Evolutionary conservation across 1,140 invertebrate species (phyloP).

Genomic region (Tetramorium alpestre): DNA sequence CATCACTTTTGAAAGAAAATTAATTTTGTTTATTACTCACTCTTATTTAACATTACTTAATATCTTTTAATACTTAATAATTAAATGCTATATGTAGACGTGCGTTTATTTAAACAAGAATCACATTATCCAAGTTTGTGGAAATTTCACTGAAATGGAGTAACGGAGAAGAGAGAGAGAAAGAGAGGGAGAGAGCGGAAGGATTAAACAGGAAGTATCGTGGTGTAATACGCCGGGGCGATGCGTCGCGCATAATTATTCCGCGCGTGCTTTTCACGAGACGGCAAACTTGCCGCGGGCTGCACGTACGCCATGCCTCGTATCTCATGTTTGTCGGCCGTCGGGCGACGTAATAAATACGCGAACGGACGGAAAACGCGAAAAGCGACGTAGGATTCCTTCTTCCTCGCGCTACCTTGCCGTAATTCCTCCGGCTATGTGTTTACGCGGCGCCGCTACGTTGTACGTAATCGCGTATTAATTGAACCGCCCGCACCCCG

Average conservation of each 20-base stretch:
- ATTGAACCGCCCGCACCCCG: conserved; percentile 57
- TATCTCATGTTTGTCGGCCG: conserved; percentile 28
- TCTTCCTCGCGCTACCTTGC: background rate
- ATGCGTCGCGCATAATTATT: conserved; percentile 58
- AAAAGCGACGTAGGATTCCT: conserved; percentile 17
- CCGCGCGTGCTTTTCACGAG: conserved; percentile 41
- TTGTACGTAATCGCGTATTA: conserved; percentile 64
- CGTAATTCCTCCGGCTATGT: conserved; percentile 2
- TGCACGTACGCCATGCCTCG: conserved; percentile 26
- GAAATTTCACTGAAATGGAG: conserved; percentile 43
- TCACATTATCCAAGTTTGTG: conserved; percentile 30
- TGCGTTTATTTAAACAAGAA: conserved; percentile 26
- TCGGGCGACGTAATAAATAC: conserved; percentile 46
- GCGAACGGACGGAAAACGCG: conserved; percentile 34
- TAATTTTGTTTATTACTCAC: conserved; percentile 10
- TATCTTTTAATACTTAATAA: conserved; percentile 14
- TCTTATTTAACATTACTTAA: background rate
- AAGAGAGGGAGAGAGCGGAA: conserved; percentile 7
- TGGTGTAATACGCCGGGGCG: conserved; percentile 35
- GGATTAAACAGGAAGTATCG: conserved; percentile 58
- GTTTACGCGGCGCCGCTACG: conserved; percentile 5
- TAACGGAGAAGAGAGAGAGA: background rate
- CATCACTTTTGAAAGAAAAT: background rate
- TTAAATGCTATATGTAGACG: conserved; percentile 9
- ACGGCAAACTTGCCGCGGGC: conserved; percentile 45